phyloP scores from a whole-genome alignment of 2,888 invertebrate species.

The Drosophila rellima region DNA sequence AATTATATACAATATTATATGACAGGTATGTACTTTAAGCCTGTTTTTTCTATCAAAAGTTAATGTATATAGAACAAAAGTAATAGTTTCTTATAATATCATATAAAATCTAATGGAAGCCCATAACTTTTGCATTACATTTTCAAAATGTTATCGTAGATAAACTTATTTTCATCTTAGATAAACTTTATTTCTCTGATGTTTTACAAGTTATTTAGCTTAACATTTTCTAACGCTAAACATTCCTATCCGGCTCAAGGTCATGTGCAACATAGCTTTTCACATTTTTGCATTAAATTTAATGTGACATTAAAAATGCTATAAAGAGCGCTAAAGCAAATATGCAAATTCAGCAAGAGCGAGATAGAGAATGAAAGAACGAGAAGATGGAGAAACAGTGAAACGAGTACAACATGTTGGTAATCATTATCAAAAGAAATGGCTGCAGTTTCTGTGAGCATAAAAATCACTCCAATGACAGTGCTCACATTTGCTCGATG shows the following conservation, averaged over 20 bases:
- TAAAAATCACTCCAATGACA: slow-evolving; percentile 63
- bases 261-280: slow-evolving; percentile 39
- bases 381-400: background rate
- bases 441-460: slow-evolving; percentile 41
- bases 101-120: background rate
- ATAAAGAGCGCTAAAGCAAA: slow-evolving; percentile 52
- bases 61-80: background rate
- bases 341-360: slow-evolving; percentile 40
- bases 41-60: background rate
- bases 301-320: slow-evolving; percentile 64
- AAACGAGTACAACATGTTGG: slow-evolving; percentile 32
- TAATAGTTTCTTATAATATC: background rate
- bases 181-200: background rate
- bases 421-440: slow-evolving; percentile 61
- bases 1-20: no score
- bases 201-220: background rate
- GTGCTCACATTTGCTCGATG: slow-evolving; percentile 21
- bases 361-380: background rate
- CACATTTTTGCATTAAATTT: slow-evolving; percentile 58
- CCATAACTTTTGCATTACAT: background rate
- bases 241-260: slow-evolving; percentile 56
- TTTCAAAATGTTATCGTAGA: slow-evolving; percentile 6
- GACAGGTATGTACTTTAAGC: background rate
- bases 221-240: slow-evolving; percentile 4
- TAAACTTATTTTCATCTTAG: background rate